Base-by-base conservation (phyloP, 2,888 invertebrate species). In the Dromius quadrimaculatus region DNA sequence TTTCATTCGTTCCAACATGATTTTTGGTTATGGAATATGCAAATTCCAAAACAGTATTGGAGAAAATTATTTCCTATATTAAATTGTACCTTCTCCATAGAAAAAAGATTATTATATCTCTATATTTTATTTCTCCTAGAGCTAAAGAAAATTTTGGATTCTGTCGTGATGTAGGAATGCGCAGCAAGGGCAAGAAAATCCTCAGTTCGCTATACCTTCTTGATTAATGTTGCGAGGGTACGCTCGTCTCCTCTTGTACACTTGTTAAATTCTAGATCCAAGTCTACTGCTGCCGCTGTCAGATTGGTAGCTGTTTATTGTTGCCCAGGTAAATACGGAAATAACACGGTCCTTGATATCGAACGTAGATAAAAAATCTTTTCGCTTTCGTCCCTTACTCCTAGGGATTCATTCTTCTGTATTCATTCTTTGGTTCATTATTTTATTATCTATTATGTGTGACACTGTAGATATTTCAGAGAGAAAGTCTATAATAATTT, bases 241-340 rank as follows among this genome's bases (percentile, higher is more conserved):
- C 17, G 32, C 47, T n/a, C 47, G 47, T 8, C 20, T n/a, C 11
- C n/a, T 8, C 54, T 11, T 68, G 41, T 59, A 68, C 68, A 68
- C 68, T 68, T 68, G 68, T 68, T 68, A 59, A 68, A 68, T 68
- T 20, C 59, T 54, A 66, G 57, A 66, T 9, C n/a, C n/a, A n/a
- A n/a, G n/a, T n/a, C n/a, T n/a, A 20, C 45, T 45, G 36, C 59
- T 68, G 68, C 59, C 45, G 59, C 38, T 59, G 59, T 59, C 59
- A 41, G 59, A 59, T 59, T 68, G 59, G 68, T 68, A 68, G 68
- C 68, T 59, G 45, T 59, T 68, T 68, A 59, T 68, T 68, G 68
- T 59, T 68, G 32, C 59, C 28, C 68, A 68, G 68, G 68, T 68
- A 68, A 68, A 68, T 45, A 68, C 68, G 68, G 68, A 68, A 68